phyloP scores from a whole-genome alignment of 1,140 invertebrate species.

The Zaprionus lachaisei region DNA sequence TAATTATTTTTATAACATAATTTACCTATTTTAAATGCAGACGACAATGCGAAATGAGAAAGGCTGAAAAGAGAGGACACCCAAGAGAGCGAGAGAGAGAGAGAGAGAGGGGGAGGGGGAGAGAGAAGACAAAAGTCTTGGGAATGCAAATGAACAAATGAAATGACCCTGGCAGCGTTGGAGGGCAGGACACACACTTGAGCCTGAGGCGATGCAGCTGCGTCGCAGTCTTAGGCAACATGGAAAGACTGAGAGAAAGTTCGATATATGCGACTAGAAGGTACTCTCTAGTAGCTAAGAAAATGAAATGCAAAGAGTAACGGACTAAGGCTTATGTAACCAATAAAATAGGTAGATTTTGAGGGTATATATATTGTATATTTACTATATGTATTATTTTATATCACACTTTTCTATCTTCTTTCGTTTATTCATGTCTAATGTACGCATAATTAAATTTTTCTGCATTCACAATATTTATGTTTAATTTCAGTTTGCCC shows the following conservation, averaged over 20 bases:
- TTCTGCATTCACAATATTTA: background rate
- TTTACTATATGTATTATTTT: too few species aligned
- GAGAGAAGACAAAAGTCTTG: slow-evolving; percentile 61
- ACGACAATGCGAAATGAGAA: slow-evolving; percentile 9
- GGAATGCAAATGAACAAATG: slow-evolving; percentile 73
- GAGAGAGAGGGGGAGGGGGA: slow-evolving; percentile 19
- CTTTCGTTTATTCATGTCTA: background rate
- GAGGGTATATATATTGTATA: too few species aligned
- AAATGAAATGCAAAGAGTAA: background rate
- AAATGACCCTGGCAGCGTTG: slow-evolving; percentile 68
- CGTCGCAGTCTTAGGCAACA: slow-evolving; percentile 37
- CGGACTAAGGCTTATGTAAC: too few species aligned
- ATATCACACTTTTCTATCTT: too few species aligned
- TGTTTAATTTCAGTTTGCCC: background rate
- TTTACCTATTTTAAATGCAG: slow-evolving; percentile 47
- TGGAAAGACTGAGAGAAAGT: slow-evolving; percentile 17
- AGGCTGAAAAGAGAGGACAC: slow-evolving; percentile 19
- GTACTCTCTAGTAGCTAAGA: background rate
- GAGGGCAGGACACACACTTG: slow-evolving; percentile 59
- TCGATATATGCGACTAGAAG: background rate
- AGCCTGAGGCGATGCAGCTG: slow-evolving; percentile 43
- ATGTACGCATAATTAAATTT: background rate
- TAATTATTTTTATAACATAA: slow-evolving; percentile 58
- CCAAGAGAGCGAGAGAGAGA: slow-evolving; percentile 24
- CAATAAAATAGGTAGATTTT: too few species aligned